phyloP scores from a whole-genome alignment of 2,113 vertebrate species.

The Melospiza melodia region DNA sequence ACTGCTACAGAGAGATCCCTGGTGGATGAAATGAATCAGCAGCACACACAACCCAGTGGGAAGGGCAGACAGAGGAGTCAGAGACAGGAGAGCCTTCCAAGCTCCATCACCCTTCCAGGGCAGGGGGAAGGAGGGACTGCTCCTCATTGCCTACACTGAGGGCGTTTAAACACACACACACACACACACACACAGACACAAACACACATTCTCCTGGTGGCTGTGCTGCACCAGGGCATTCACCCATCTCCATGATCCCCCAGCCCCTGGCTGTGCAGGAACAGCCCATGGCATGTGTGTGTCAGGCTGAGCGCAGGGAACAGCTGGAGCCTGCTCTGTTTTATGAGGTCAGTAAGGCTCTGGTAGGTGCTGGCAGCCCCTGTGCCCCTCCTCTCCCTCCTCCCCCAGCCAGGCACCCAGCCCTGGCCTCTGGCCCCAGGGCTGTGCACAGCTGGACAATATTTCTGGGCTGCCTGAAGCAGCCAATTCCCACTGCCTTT shows the following conservation, averaged over 20 bases:
- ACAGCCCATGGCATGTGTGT: neutral
- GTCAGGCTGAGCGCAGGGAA: neutral
- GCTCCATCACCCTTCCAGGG: neutral
- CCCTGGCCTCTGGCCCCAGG: neutral
- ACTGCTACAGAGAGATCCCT: neutral
- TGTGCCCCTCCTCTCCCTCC: neutral
- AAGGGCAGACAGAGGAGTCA: neutral
- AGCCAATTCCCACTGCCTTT: neutral
- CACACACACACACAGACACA: neutral
- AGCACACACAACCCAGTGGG: accelerated
- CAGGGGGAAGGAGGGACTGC: neutral
- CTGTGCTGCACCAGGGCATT: neutral
- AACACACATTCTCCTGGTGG: neutral
- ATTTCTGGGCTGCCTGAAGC: neutral
- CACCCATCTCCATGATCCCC: neutral
- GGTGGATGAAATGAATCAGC: neutral
- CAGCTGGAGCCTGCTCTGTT: neutral
- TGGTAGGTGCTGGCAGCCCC: neutral
- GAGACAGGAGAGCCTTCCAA: neutral
- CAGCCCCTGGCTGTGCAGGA: neutral
- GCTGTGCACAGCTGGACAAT: neutral
- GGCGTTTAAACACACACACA: neutral
- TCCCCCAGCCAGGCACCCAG: neutral
- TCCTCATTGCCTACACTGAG: neutral
- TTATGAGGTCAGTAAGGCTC: neutral